phyloP scores from a whole-genome alignment of 2,113 vertebrate species.

The Coturnix japonica region DNA sequence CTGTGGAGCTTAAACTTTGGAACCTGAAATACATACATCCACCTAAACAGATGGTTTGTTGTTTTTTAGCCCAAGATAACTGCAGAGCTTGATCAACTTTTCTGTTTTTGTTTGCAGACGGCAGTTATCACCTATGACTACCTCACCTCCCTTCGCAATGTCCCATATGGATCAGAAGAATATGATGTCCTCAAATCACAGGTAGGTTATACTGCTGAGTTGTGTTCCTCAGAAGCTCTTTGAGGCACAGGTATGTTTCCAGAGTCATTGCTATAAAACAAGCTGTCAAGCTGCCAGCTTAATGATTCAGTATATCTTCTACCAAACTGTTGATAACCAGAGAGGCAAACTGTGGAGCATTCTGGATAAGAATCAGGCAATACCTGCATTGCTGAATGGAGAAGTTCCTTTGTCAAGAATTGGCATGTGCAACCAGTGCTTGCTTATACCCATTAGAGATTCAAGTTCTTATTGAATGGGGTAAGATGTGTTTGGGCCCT shows the following conservation, averaged over 20 bases:
- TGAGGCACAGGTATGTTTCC: neutral
- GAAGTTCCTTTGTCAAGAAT: neutral
- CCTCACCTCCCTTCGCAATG: conserved; percentile 84
- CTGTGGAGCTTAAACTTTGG: neutral
- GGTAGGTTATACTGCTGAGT: conserved; percentile 75
- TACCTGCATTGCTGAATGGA: neutral
- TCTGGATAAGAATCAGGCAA: neutral
- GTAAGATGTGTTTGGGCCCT: neutral
- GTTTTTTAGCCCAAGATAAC: neutral
- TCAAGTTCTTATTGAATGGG: neutral
- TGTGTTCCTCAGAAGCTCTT: neutral
- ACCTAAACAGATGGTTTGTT: neutral
- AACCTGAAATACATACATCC: neutral
- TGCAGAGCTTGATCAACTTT: neutral
- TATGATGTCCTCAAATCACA: conserved; percentile 87
- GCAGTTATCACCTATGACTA: conserved; percentile 93
- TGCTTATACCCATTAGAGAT: neutral
- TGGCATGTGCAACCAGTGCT: neutral
- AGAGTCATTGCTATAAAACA: neutral
- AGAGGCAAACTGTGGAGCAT: neutral
- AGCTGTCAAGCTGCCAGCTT: neutral
- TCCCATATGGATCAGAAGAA: conserved; percentile 85
- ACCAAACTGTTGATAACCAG: neutral
- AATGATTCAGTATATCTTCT: neutral
- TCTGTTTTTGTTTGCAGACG: conserved; percentile 81